Evolutionary conservation across 2,113 vertebrate species (phyloP), one percentile per base, ranked within the genome.

Genomic region (Perca schrenkii): DNA sequence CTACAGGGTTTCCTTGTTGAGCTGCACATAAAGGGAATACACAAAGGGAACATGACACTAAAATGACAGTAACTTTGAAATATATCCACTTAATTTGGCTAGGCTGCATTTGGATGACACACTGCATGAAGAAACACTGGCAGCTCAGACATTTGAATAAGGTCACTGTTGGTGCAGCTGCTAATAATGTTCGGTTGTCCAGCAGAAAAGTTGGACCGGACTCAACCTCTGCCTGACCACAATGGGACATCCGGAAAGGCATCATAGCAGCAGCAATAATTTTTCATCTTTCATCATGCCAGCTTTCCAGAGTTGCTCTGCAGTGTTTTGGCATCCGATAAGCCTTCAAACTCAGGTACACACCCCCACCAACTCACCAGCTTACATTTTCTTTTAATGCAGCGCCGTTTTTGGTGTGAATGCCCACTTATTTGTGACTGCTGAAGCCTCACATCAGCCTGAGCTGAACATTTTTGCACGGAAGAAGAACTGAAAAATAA

Each of bases 161-260:
- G 69, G 22, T 14, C 54, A 58, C 53, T 50, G 57, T 61, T 73
- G 43, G 34, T 74, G 46, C 57, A 74, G 40, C 7, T 5, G 28
- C 47, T 62, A 64, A 63, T 75, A 22, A 53, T 8, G 21, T 46
- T 36, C 43, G 12, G 12, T 50, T 6, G 22, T 46, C 43, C 70
- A 61, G 36, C 36, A 47, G 22, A 21, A 34, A 49, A 17, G 67
- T 40, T 69, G 31, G 21, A 69, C 50, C 31, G 0, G 19, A n/a
- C 21, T 36, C 6, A 8, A 40, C 67, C 10, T 40, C n/a, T 1
- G 49, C 19, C 28, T n/a, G 50, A 68, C 28, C 28, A 52, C 47
- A 21, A 34, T 7, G 25, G 8, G 22, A 34, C 17, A 50, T 13
- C 17, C 5, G 1, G 25, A 11, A 67, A 21, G 17, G 4, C n/a